Evolutionary conservation across 92 coral and sea anemone genomes (phyloP), one percentile per base, ranked within the genome.

Genomic region (Porites lobata): DNA sequence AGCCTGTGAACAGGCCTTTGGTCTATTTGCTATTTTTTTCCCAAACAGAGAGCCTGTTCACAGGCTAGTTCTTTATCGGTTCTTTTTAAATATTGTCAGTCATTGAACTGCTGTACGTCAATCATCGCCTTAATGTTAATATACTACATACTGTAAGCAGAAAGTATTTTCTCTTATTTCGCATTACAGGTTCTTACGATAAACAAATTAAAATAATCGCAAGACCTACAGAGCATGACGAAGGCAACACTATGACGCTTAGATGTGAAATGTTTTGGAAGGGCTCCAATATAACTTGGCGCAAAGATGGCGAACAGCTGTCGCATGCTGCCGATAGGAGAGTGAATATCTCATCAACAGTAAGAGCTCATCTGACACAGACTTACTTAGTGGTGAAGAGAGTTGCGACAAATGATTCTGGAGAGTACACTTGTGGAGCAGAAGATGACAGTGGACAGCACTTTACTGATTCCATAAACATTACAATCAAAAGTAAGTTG

Each of bases 401-500:
- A 62, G 53, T 73, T 51, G 65, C 82, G 8, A 67, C 62, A 19
- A 82, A 51, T 77, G 95, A 92, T 76, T 54, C 88, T 50, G 95
- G 95, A 58, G 1, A 9, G 18, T 92, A 92, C 66, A 78, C 65
- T 5, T 92, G 95, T 82, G 22, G 11, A 29, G 92, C 90, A 20
- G 56, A 69, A 73, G 86, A 29, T 4, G n/a, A 51, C 12, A 65
- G 29, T 29, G 72, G 79, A 3, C 51, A 18, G 0, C 47, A 21
- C 1, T 43, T 63, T 2, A 86, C 70, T 71, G 75, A 1, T 17
- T 80, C 93, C 8, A 29, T 15, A 19, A 0, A 8, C 7, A 64
- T 92, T 3, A 77, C 57, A 75, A 85, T 92, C 9, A 79, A 77
- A 64, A 91, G 95, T 92, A 89, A 85, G 91, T 62, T 11, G 4